Percentiles rank a stretch among this genome's conserved stretches.
Conservation (phyloP, 2,888 invertebrate genomes). For the Drosophila hamatofila region DNA sequence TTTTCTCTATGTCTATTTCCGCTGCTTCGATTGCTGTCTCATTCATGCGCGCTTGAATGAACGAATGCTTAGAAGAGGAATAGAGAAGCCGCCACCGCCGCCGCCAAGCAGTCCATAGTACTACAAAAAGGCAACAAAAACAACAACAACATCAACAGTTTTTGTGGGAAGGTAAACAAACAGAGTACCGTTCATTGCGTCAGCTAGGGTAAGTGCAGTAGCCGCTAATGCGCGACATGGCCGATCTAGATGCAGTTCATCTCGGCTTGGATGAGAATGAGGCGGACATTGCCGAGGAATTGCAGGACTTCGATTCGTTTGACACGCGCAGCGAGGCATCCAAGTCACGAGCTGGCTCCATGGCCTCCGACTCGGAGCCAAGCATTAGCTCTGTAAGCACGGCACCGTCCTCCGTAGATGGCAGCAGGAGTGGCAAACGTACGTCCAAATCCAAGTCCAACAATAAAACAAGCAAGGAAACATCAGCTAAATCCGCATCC, state of each 20-base stretch:
- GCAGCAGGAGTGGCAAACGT: constrained; percentile 54
- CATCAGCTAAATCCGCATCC: constrained; percentile 30
- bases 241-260: constrained; percentile 87
- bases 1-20: constrained; percentile 77
- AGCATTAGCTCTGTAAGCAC: constrained; percentile 92
- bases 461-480: constrained; percentile 52
- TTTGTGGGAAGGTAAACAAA: constrained; percentile 64
- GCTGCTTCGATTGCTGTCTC: constrained; percentile 48
- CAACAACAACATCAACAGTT: constrained; percentile 27
- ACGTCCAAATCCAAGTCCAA: constrained; percentile 59
- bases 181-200: constrained; percentile 17
- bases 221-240: constrained; percentile 83
- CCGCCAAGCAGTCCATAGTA: constrained; percentile 39
- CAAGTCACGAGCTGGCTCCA: constrained; percentile 89
- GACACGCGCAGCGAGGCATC: constrained; percentile 96
- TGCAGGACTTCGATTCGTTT: constrained; percentile 90
- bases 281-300: constrained; percentile 92
- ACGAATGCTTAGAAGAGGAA: constrained; percentile 42
- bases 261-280: constrained; percentile 89
- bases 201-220: constrained; percentile 19
- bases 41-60: constrained; percentile 52
- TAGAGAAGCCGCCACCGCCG: constrained; percentile 38
- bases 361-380: constrained; percentile 86
- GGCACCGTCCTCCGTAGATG: constrained; percentile 87
- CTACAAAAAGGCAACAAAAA: constrained; percentile 17